A percentile compares a stretch with the other conserved stretches of the same genome.
Evolutionary conservation across 2,888 invertebrate genomes (phyloP).

Genomic region (Zelleria hepariella): DNA sequence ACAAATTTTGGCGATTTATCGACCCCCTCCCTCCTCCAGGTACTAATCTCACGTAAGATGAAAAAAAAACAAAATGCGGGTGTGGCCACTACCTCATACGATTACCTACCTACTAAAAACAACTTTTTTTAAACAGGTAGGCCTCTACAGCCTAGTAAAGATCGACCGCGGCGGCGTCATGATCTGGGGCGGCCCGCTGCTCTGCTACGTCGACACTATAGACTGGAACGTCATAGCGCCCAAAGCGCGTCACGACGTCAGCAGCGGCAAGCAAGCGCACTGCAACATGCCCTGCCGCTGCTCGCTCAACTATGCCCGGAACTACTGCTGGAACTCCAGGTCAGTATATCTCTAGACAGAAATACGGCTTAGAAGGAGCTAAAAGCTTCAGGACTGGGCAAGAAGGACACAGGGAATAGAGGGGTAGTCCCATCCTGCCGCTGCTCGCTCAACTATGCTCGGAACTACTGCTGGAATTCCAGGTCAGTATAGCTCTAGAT

Average conservation of each 20-base stretch:
- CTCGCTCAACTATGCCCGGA: constrained; percentile 24
- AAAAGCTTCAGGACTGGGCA: too few species aligned
- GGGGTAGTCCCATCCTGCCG: too few species aligned
- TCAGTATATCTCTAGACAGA: too few species aligned
- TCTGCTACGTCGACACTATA: constrained; percentile 79
- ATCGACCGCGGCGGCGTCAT: constrained; percentile 88
- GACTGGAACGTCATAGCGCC: constrained; percentile 51
- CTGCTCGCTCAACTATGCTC: constrained; percentile 29
- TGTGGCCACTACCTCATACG: too few species aligned
- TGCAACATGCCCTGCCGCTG: constrained; percentile 43
- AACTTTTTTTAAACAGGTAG: constrained; percentile 75
- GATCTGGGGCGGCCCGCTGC: constrained; percentile 79
- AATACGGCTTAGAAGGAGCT: too few species aligned
- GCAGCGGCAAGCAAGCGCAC: constrained; percentile 22
- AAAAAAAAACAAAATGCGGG: too few species aligned
- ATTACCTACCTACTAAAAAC: too few species aligned
- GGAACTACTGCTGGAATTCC: constrained; percentile 56
- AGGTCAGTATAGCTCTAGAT: too few species aligned
- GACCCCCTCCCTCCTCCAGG: too few species aligned
- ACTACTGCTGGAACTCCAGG: constrained; percentile 58
- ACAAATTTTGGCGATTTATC: too few species aligned
- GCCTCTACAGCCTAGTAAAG: constrained; percentile 77
- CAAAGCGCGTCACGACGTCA: constrained; percentile 38
- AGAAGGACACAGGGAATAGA: too few species aligned
- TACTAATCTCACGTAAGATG: too few species aligned